These are phyloP conservation scores for Cyrtorhinus lividipennis DNA, from an alignment of 1,140 invertebrate species.

Conservation along the genomic window DNA sequence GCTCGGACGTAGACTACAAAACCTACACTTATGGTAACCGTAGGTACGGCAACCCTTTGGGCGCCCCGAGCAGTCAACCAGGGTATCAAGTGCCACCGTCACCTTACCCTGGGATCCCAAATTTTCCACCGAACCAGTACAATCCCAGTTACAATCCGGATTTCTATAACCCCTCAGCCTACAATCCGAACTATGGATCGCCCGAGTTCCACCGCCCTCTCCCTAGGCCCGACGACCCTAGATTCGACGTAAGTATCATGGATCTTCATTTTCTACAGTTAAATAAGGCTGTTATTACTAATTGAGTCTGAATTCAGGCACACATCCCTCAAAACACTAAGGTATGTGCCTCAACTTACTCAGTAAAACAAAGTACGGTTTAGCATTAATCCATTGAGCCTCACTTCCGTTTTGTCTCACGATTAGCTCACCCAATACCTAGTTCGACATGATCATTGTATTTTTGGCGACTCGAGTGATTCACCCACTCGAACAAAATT, in stretches of 20 bases:
- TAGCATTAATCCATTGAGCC: no score
- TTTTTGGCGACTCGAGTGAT: no score
- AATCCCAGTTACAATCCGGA: constrained; percentile 8
- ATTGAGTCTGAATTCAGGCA: no score
- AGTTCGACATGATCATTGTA: no score
- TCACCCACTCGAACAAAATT: no score
- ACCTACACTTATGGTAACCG: constrained; percentile 13
- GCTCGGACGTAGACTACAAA: constrained; percentile 12
- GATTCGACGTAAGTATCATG: constrained; percentile 9
- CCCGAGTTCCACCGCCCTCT: background rate
- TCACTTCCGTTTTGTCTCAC: no score
- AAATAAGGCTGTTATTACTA: no score
- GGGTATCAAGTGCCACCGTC: background rate
- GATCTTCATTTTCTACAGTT: background rate
- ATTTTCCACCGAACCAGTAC: background rate
- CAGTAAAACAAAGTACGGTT: no score
- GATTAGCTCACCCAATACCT: no score
- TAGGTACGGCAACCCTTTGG: constrained; percentile 8
- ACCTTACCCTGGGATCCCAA: background rate
- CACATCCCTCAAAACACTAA: no score
- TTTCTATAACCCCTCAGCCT: constrained; percentile 5
- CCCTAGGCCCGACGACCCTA: constrained; percentile 1
- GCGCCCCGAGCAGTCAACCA: background rate
- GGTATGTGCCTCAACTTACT: no score
- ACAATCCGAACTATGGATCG: constrained; percentile 14